These are phyloP conservation scores for Passerculus sandwichensis DNA, from an alignment of 2,797 vertebrate genomes.

Conservation along the genomic window DNA sequence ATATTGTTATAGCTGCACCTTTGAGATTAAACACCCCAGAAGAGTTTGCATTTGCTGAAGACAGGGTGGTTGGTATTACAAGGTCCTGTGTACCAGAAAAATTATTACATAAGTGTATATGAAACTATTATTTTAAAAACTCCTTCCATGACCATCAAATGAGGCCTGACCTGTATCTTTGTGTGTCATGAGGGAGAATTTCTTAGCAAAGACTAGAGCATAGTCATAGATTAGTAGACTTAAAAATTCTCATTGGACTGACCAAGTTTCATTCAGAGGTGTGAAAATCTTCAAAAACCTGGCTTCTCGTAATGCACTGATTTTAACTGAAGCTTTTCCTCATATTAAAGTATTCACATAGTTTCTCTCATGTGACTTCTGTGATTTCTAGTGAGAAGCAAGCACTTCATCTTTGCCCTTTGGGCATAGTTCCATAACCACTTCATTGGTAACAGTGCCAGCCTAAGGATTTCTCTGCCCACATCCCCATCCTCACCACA, in stretches of 20 bases:
- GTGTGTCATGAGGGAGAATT: background rate
- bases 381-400: background rate
- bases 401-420: conserved; percentile 49
- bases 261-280: background rate
- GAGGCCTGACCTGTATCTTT: background rate
- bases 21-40: background rate
- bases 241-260: background rate
- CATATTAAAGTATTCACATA: background rate
- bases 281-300: background rate
- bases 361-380: background rate
- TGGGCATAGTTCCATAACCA: background rate
- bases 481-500: background rate
- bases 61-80: background rate
- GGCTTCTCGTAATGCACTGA: background rate
- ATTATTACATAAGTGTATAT: background rate
- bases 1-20: background rate
- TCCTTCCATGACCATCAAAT: background rate
- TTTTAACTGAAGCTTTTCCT: background rate
- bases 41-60: background rate
- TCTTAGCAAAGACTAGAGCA: background rate
- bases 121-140: background rate
- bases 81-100: background rate
- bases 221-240: background rate
- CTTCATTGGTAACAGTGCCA: background rate
- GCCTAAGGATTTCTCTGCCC: background rate